A percentile compares a stretch with the other conserved stretches of the same genome.
Evolutionary conservation across 2,113 vertebrate species (phyloP).

Genomic region (Pipa parva): DNA sequence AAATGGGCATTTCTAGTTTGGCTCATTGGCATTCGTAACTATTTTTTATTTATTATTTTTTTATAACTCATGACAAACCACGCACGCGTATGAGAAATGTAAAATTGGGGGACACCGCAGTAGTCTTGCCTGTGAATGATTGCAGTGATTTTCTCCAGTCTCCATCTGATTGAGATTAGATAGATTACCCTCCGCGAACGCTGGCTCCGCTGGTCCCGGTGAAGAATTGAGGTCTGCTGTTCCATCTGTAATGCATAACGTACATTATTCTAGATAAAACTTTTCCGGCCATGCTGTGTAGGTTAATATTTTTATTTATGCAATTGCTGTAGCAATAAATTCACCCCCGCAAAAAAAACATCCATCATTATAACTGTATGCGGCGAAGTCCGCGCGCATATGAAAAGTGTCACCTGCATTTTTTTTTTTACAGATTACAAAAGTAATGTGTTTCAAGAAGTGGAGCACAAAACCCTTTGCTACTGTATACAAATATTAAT

Average conservation of each 20-base stretch:
- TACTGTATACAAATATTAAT: no score
- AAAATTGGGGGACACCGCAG: not conserved
- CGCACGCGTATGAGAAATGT: slow-evolving; percentile 1
- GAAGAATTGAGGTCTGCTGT: not conserved
- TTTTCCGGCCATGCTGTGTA: not conserved
- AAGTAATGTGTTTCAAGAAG: no score
- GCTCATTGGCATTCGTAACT: no score
- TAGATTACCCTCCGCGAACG: not conserved
- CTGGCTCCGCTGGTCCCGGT: not conserved
- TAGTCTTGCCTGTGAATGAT: slow-evolving; percentile 14
- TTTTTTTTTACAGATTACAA: no score
- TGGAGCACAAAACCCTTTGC: no score
- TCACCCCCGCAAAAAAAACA: not conserved
- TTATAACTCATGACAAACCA: no score
- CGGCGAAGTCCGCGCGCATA: not conserved
- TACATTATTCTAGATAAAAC: not conserved
- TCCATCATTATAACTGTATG: slow-evolving; percentile 7
- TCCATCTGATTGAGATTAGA: not conserved
- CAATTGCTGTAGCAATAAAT: slow-evolving; percentile 10
- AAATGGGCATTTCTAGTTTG: no score
- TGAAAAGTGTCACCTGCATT: not conserved
- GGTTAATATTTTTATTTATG: slow-evolving; percentile 28
- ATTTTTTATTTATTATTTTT: no score
- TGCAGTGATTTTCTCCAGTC: not conserved
- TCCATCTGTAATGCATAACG: slow-evolving; percentile 25